Evolutionary conservation across 2,113 vertebrate genomes (phyloP), one percentile per base, ranked within the genome.

Genomic region (Excalfactoria chinensis): DNA sequence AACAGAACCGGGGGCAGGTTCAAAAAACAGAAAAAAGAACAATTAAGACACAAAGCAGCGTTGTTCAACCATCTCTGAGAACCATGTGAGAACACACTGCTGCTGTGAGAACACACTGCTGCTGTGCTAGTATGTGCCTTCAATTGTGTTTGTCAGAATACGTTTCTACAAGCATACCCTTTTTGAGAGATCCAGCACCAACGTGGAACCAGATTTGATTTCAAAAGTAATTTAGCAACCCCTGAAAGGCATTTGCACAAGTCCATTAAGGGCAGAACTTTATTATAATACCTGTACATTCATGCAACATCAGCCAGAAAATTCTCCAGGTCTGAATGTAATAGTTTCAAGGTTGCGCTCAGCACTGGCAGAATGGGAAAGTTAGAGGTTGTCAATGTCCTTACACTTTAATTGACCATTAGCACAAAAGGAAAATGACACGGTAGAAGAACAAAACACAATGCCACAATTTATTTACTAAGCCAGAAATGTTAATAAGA

Each of bases 371-470:
- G 70, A 89, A 63, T 68, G 59, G 84, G 92, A 88, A 93, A 72
- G 67, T 60, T 78, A 92, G 64, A 44, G 74, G 77, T 4, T 89
- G 93, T 89, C 85, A 80, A 34, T 70, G 91, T 81, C 5, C 28
- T 83, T 93, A 84, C 63, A 72, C 66, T 82, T 93, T 77, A 94
- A 95, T 91, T 92, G 90, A 86, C 92, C 81, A 73, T 78, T 92
- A 86, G 84, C 51, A 88, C 55, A 81, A 83, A 92, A 88, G 62
- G 48, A 67, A 90, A 89, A 83, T 83, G 56, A 77, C 63, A 76
- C 21, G 34, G 37, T 76, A 68, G 76, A 88, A 49, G 66, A 88
- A 74, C 18, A 83, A 0, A 8, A 53, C n/a, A 69, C 66, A 84
- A 46, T 94, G 88, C 66, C 66, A 88, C 66, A 56, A 83, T 70